Evolutionary conservation across 2,113 vertebrate genomes (phyloP).

Genomic region (Ranitomeya variabilis): DNA sequence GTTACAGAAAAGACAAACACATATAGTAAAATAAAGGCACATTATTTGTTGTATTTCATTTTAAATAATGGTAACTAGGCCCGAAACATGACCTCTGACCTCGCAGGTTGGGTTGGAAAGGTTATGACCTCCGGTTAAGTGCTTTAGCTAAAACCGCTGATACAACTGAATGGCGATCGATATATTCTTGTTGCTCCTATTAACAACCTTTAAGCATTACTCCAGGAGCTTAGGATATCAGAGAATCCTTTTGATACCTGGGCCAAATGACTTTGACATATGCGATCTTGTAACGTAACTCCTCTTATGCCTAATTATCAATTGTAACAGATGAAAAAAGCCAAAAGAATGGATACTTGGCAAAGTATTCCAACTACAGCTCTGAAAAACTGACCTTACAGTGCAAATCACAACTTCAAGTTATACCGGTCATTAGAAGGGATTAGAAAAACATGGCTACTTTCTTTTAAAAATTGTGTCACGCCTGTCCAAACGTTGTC

Average conservation of each 20-base stretch:
- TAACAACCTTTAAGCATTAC: conserved; percentile 21
- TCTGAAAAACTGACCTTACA: background rate
- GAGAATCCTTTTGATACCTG: background rate
- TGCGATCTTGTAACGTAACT: background rate
- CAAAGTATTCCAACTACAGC: background rate
- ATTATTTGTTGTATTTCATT: conserved; percentile 34
- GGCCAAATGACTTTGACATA: background rate
- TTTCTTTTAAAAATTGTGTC: background rate
- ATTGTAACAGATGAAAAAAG: conserved; percentile 5
- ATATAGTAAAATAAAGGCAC: conserved; percentile 58
- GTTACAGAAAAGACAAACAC: conserved; percentile 54
- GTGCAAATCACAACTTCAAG: background rate
- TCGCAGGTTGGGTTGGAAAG: background rate
- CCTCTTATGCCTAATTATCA: conserved; percentile 13
- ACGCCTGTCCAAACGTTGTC: background rate
- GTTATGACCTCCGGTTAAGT: conserved; percentile 47
- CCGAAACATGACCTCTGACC: conserved; percentile 51
- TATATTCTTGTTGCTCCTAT: background rate
- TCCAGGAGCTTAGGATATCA: conserved; percentile 5
- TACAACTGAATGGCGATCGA: conserved; percentile 26
- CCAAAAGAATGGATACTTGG: background rate
- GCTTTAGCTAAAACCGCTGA: conserved; percentile 38
- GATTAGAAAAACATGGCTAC: background rate
- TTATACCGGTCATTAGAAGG: background rate
- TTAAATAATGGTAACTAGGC: conserved; percentile 57